Percentiles rank a stretch among this genome's conserved stretches.
These are phyloP conservation scores for Xenopus tropicalis DNA, from an alignment of 2,113 vertebrate genomes.

Conservation along the genomic window DNA sequence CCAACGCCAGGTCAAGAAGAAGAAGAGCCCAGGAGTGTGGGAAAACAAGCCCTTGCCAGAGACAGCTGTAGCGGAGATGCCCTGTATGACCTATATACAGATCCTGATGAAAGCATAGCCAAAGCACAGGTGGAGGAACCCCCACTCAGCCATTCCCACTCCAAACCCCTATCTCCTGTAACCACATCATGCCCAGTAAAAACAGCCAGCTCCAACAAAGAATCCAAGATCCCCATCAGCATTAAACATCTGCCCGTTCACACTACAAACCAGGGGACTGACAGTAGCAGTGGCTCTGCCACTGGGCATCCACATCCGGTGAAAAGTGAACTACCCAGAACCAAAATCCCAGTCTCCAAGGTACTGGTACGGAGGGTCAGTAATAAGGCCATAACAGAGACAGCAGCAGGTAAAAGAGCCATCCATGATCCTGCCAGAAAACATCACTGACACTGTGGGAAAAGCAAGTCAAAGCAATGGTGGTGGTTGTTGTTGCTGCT, in stretches of 20 bases:
- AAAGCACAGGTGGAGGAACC: slow-evolving; percentile 59
- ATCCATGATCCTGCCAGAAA: slow-evolving; percentile 78
- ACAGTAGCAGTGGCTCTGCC: slow-evolving; percentile 60
- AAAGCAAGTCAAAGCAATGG: slow-evolving; percentile 27
- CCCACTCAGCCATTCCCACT: slow-evolving; percentile 63
- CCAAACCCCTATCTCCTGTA: slow-evolving; percentile 74
- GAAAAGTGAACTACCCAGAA: slow-evolving; percentile 81
- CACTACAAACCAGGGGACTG: slow-evolving; percentile 74
- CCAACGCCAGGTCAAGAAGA: slow-evolving; percentile 80
- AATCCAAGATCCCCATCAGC: slow-evolving; percentile 89
- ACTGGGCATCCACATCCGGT: slow-evolving; percentile 68
- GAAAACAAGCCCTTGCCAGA: slow-evolving; percentile 68
- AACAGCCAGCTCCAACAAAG: slow-evolving; percentile 71
- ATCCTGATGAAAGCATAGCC: slow-evolving; percentile 65
- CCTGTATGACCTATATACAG: slow-evolving; percentile 75
- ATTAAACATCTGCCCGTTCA: slow-evolving; percentile 82
- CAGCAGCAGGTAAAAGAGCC: slow-evolving; percentile 58
- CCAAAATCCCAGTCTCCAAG: slow-evolving; percentile 94
- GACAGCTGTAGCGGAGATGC: slow-evolving; percentile 76
- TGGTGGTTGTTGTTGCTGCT: background rate
- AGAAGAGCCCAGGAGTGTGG: slow-evolving; percentile 51
- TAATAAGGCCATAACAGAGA: slow-evolving; percentile 71
- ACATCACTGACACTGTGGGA: slow-evolving; percentile 52
- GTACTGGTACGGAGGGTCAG: slow-evolving; percentile 83
- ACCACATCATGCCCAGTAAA: slow-evolving; percentile 63